phyloP scores from a whole-genome alignment of 2,888 invertebrate species.

The Eumacrocentrus americanus region DNA sequence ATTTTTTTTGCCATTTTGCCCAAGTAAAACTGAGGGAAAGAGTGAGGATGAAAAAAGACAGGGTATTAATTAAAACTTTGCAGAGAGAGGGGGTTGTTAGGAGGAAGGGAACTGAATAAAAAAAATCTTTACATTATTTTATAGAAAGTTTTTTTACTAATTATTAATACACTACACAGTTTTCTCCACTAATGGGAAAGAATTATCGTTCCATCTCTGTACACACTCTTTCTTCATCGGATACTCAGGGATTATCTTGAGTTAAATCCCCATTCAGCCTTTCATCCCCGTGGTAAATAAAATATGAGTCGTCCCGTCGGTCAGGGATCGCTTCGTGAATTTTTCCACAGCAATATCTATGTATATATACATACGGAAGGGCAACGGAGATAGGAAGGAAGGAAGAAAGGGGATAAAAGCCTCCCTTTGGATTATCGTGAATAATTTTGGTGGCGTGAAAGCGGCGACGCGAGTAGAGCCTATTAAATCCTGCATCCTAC shows the following conservation, averaged over 20 bases:
- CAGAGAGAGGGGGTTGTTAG: not conserved
- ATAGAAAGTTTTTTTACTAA: not conserved
- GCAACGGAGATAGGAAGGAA: not conserved
- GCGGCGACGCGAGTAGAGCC: conserved; percentile 24
- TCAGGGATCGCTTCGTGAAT: conserved; percentile 18
- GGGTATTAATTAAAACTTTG: conserved; percentile 21
- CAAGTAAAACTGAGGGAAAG: conserved; percentile 1
- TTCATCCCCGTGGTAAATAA: conserved; percentile 23
- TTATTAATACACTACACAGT: too few species aligned
- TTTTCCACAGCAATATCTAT: conserved; percentile 1
- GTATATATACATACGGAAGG: not conserved
- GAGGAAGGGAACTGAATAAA: not conserved
- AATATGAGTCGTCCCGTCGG: conserved; percentile 17
- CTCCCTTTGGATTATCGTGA: conserved; percentile 33
- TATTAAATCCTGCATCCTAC: conserved; percentile 26
- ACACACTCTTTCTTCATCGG: not conserved
- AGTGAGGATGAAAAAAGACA: conserved; percentile 1
- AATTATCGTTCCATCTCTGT: not conserved
- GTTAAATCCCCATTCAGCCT: conserved; percentile 11
- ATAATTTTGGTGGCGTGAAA: conserved; percentile 32
- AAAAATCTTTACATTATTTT: not conserved
- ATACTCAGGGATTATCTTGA: conserved; percentile 4
- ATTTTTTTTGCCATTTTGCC: not conserved
- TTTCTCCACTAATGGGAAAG: not conserved
- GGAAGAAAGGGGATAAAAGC: conserved; percentile 14